Percentiles rank a stretch among this genome's conserved stretches.
phyloP scores from a whole-genome alignment of 2,888 invertebrate genomes.

The Phengaris arion region DNA sequence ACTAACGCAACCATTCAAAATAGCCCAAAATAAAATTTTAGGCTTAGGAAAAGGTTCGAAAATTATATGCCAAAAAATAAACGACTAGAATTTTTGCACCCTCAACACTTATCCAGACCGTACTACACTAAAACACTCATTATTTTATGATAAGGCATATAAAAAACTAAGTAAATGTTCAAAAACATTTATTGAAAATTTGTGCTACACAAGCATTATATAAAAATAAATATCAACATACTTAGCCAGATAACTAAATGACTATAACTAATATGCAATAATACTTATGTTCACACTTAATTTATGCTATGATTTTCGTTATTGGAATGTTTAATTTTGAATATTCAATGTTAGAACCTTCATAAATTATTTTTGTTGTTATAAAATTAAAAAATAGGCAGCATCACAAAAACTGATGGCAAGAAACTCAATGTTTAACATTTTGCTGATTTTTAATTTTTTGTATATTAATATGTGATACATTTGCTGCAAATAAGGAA shows the following conservation, averaged over 20 bases:
- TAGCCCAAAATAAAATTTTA: no score
- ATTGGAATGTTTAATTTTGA: constrained; percentile 44
- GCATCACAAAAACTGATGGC: no score
- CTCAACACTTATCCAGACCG: no score
- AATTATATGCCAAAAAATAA: no score
- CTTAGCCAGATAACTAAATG: constrained; percentile 65
- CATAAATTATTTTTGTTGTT: neutral
- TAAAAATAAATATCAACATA: constrained; percentile 79
- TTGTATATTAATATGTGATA: no score
- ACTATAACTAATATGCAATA: constrained; percentile 71
- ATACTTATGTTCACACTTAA: constrained; percentile 71
- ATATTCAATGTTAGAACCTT: neutral
- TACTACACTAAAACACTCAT: no score
- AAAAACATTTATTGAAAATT: constrained; percentile 79
- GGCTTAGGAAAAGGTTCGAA: no score
- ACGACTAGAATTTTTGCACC: no score
- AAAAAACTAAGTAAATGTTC: constrained; percentile 47
- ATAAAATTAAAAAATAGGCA: neutral
- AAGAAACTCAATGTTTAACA: no score
- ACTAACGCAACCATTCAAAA: no score
- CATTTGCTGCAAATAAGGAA: no score
- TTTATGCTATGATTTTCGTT: constrained; percentile 45
- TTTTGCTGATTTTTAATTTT: no score
- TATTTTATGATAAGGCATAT: constrained; percentile 25
- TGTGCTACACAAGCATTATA: constrained; percentile 79